These are phyloP conservation scores for Cyprinodon variegatus DNA, from an alignment of 2,113 vertebrate species.

Conservation along the genomic window DNA sequence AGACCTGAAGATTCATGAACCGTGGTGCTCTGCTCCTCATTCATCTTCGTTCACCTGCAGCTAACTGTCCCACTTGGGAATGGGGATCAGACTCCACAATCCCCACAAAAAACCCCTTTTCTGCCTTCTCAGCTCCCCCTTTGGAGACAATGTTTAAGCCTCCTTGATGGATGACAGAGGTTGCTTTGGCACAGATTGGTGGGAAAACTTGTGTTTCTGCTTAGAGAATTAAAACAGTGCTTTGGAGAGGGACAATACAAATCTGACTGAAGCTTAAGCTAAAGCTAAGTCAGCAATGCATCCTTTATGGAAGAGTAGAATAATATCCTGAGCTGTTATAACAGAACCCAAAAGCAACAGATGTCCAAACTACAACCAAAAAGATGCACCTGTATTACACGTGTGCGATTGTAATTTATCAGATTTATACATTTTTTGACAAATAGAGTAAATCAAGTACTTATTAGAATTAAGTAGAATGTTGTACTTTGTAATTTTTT, in stretches of 20 bases:
- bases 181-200: constrained; percentile 78
- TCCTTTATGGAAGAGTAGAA: constrained; percentile 21
- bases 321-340: constrained; percentile 9
- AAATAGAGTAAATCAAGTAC: too few relatives aligned
- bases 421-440: too few relatives aligned
- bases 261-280: constrained; percentile 63
- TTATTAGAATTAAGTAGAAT: too few relatives aligned
- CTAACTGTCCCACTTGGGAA: constrained; percentile 63
- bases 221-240: constrained; percentile 77
- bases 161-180: constrained; percentile 81
- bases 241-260: constrained; percentile 58
- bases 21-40: constrained; percentile 62
- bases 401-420: too few relatives aligned
- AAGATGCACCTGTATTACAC: too few relatives aligned
- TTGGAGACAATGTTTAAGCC: constrained; percentile 70
- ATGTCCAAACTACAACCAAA: too few relatives aligned
- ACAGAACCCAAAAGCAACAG: too few relatives aligned
- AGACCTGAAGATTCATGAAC: constrained; percentile 72
- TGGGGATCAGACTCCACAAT: constrained; percentile 51
- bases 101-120: constrained; percentile 47
- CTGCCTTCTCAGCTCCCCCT: constrained; percentile 27
- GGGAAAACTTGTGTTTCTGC: constrained; percentile 88
- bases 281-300: constrained; percentile 58
- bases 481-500: too few relatives aligned
- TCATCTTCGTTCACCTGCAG: constrained; percentile 76